Evolutionary conservation across 2,888 invertebrate genomes (phyloP).

Genomic region (Drosophila histrio): DNA sequence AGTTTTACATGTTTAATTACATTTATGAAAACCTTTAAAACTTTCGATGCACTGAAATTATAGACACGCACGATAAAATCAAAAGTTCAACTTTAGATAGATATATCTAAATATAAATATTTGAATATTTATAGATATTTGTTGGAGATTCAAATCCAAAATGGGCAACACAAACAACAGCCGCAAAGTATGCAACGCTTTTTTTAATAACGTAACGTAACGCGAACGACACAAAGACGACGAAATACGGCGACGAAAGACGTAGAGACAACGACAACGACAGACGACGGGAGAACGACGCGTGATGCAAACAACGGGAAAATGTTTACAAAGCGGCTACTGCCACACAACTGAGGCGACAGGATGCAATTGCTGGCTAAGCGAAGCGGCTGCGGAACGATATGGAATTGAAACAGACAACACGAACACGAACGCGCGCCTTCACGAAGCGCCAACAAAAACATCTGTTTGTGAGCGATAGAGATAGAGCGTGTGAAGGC

Average conservation of each 20-base stretch:
- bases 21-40: slow-evolving; percentile 13
- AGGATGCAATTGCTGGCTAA: slow-evolving; percentile 62
- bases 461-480: slow-evolving; percentile 51
- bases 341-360: slow-evolving; percentile 76
- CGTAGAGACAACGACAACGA: slow-evolving; percentile 45
- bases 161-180: slow-evolving; percentile 42
- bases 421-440: slow-evolving; percentile 40
- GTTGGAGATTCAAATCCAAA: slow-evolving; percentile 19
- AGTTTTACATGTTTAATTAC: slow-evolving; percentile 30
- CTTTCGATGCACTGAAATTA: slow-evolving; percentile 57
- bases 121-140: slow-evolving; percentile 1
- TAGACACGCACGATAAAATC: slow-evolving; percentile 64
- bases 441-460: slow-evolving; percentile 41
- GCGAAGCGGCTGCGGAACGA: slow-evolving; percentile 55
- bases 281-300: slow-evolving; percentile 65
- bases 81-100: slow-evolving; percentile 32
- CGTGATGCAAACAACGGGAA: slow-evolving; percentile 69
- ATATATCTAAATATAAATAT: slow-evolving; percentile 4
- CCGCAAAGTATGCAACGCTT: slow-evolving; percentile 44
- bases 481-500: neutral
- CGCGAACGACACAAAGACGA: slow-evolving; percentile 52
- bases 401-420: slow-evolving; percentile 62
- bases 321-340: slow-evolving; percentile 78
- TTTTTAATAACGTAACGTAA: slow-evolving; percentile 48
- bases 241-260: slow-evolving; percentile 63